phyloP scores from a whole-genome alignment of 2,888 invertebrate species.

The Synanthedon formicaeformis region DNA sequence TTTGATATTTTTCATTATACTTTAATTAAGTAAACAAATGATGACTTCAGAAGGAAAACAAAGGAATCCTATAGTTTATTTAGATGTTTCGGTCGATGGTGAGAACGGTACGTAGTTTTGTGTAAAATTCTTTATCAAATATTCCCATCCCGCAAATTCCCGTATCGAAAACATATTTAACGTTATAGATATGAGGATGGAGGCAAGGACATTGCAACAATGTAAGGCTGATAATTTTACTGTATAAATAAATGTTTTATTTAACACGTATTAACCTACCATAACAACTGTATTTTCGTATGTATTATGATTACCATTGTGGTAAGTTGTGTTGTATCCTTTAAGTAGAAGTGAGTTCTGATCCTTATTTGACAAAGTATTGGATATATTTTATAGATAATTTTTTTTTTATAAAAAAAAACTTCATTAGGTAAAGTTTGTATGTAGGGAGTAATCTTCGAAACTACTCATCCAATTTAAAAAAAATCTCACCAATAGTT shows the following conservation, averaged over 20 bases:
- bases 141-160: too few species aligned
- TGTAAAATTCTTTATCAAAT: not conserved
- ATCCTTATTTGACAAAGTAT: too few species aligned
- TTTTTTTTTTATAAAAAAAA: too few species aligned
- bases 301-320: not conserved
- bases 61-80: constrained; percentile 75
- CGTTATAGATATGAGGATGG: not conserved
- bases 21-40: not conserved
- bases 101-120: constrained; percentile 71
- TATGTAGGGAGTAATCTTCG: too few species aligned
- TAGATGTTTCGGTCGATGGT: constrained; percentile 77
- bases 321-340: too few species aligned
- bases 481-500: too few species aligned
- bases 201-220: constrained; percentile 1
- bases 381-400: too few species aligned
- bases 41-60: not conserved
- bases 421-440: too few species aligned
- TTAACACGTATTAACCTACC: constrained; percentile 2
- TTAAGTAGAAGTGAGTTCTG: too few species aligned
- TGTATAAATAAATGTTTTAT: constrained; percentile 16
- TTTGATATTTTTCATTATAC: constrained; percentile 12
- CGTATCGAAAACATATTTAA: not conserved
- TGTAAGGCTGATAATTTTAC: constrained; percentile 8
- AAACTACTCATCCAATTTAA: too few species aligned
- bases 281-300: not conserved